phyloP scores from a whole-genome alignment of 2,797 vertebrate genomes.

The Esox lucius region DNA sequence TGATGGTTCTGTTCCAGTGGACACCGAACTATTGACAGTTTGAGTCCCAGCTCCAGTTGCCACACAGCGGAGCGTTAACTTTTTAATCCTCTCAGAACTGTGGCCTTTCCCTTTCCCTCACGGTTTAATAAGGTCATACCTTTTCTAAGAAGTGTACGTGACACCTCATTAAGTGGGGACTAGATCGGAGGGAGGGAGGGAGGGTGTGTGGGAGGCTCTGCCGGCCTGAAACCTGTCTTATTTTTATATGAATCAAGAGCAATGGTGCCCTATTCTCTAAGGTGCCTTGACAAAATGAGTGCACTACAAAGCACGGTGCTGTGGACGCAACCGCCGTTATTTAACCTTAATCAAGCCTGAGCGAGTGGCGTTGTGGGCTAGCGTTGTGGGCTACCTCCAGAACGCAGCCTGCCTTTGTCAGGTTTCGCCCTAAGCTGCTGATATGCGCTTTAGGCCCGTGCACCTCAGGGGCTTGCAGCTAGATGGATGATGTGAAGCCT shows the following conservation, averaged over 20 bases:
- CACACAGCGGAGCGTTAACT: slow-evolving; percentile 36
- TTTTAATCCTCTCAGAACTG: slow-evolving; percentile 41
- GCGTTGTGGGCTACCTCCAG: no score
- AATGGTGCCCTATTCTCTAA: neutral
- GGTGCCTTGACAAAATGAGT: no score
- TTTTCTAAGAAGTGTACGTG: slow-evolving; percentile 71
- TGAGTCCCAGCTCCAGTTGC: neutral
- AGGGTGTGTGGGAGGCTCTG: slow-evolving; percentile 33
- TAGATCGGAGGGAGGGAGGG: slow-evolving; percentile 37
- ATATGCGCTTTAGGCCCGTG: no score
- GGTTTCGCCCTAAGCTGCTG: no score
- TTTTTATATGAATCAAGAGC: slow-evolving; percentile 32
- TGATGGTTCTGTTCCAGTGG: slow-evolving; percentile 33
- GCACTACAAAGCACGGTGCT: no score
- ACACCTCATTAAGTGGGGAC: slow-evolving; percentile 69
- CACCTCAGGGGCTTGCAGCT: no score
- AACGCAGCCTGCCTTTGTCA: no score
- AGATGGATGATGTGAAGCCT: no score
- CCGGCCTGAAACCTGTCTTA: slow-evolving; percentile 19
- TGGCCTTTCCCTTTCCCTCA: slow-evolving; percentile 54
- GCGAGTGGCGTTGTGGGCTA: no score
- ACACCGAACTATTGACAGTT: slow-evolving; percentile 20
- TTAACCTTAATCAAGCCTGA: no score
- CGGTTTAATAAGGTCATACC: slow-evolving; percentile 73
- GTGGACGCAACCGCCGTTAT: no score